Conservation (phyloP, 2,113 vertebrate species). For the Vulpes vulpes region DNA sequence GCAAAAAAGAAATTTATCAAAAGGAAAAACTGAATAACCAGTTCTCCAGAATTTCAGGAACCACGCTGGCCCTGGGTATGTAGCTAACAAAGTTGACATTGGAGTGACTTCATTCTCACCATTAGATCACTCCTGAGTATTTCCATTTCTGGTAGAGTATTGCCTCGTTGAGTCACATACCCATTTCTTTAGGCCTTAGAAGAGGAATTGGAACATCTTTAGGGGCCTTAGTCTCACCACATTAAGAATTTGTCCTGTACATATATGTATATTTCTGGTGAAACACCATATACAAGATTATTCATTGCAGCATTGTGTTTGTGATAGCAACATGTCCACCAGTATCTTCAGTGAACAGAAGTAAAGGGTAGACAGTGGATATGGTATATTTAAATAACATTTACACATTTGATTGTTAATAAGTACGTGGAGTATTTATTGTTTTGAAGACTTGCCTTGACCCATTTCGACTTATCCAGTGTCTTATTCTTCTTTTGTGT, state of each 20-base stretch:
- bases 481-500: neutral
- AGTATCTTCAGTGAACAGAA: constrained; percentile 15
- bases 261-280: neutral
- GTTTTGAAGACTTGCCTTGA: constrained; percentile 22
- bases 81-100: neutral
- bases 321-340: neutral
- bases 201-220: neutral
- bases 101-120: neutral
- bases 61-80: neutral
- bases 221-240: neutral
- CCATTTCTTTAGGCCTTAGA: neutral
- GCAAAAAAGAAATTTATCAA: constrained; percentile 26
- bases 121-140: constrained; percentile 12
- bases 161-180: neutral
- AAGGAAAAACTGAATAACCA: constrained; percentile 3
- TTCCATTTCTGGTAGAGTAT: neutral
- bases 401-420: constrained; percentile 4
- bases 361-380: neutral
- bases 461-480: neutral
- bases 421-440: constrained; percentile 9
- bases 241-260: neutral
- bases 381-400: neutral
- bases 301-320: neutral
- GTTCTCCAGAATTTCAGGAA: neutral
- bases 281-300: neutral